Base-by-base conservation (phyloP, 2,888 invertebrate species). In the Dryobotodes eremita region DNA sequence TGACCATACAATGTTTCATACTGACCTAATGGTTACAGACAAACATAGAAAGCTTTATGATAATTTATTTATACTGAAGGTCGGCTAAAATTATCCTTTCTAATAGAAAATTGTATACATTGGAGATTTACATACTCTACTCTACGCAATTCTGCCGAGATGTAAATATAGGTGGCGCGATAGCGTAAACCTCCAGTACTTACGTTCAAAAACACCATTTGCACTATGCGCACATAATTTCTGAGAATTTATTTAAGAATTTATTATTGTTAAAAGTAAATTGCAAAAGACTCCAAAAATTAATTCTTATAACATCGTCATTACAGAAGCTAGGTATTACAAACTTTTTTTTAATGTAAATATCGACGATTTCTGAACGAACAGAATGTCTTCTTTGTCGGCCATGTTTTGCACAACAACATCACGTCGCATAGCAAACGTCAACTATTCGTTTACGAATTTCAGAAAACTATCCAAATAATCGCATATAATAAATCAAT, bases 381-480 rank as follows among this genome's bases (percentile, higher is more conserved):
- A 91, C 82, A 91, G 90, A 93, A 93, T 80, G 88, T 87, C 73
- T 77, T 75, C 76, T 80, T 80, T 80, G 91, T 92, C 94, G 92
- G 95, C 95, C 96, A 95, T 96, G 93, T 96, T 96, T 95, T 94
- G 93, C 93, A 92, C 92, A 93, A 94, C 93, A 94, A 93, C 93
- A 94, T 94, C 93, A 94, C 94, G 95, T 95, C 95, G 94, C 93
- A 92, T 93, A 93, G 93, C 91, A 95, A 96, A 97, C 95, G 97
- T 96, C 96, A 96, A 95, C 93, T 89, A 92, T 92, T 94, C 92
- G 92, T 93, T 94, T 93, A 93, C 90, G 89, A 89, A 91, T 90
- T 92, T 90, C 80, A 86, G 86, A 87, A 88, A 90, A 88, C 48
- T 88, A 86, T 89, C 84, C 81, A 82, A 85, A 72, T 88, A 87